Base-by-base conservation (phyloP, 2,113 vertebrate species). In the Bubo scandiacus region DNA sequence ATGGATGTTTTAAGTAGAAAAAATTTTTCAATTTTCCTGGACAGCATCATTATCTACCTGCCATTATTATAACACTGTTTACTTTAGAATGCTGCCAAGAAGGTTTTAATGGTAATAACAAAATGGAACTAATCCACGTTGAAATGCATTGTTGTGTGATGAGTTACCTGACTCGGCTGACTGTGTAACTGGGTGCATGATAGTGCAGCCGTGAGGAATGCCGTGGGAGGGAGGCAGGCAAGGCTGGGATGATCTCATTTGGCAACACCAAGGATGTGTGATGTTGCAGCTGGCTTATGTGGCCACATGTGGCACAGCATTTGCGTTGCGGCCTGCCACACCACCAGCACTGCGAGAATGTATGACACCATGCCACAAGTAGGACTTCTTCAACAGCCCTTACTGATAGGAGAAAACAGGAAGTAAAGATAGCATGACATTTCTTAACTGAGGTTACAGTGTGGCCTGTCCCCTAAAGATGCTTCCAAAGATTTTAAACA, bases 281-380 rank as follows among this genome's bases (percentile, higher is more conserved):
- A 13, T 27, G 25, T 30, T 1, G 1, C 51, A 36, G 67, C 42
- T 32, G 30, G 25, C 27, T 57, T 30, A 65, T 5, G 0, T 26
- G 73, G 34, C 36, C 36, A 12, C 30, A 16, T 36, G 38, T 83
- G 57, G 30, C 36, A 9, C 11, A 30, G 65, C 2, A 0, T 40
- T 51, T 5, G 1, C 34, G 8, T 29, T 25, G 32, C 25, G 61
- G 40, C 68, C 27, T 49, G 27, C 47, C 10, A 8, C 0, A 0
- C 17, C 20, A n/a, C 59, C n/a, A 23, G 0, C 1, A 1, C 30
- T 0, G 0, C 55, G 21, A 34, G n/a, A 74, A 49, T 20, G 10
- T 49, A 2, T 34, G 36, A 63, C 30, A 34, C 14, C 2, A 12
- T 43, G 51, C n/a, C n/a, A 10, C 20, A 26, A 55, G 23, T 4